Evolutionary conservation across 2,113 vertebrate species (phyloP).

Genomic region (Antechinus flavipes): DNA sequence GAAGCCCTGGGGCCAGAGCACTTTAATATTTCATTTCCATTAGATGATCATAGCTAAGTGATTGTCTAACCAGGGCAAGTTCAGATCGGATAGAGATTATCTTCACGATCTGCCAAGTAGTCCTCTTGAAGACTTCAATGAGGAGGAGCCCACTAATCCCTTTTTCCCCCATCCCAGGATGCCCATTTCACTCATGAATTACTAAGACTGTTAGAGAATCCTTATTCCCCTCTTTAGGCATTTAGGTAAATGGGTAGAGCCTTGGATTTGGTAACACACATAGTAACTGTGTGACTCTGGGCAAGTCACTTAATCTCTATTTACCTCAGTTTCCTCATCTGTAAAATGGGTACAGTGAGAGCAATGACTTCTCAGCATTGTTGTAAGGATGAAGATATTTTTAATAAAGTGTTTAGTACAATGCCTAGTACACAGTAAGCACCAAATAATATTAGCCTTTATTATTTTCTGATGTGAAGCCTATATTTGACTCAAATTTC

Average conservation of each 20-base stretch:
- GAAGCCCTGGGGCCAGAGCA: neutral
- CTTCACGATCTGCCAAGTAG: neutral
- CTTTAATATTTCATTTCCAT: neutral
- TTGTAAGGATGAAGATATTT: too few relatives aligned
- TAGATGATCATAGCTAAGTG: neutral
- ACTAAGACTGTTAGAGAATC: neutral
- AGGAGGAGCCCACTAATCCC: neutral
- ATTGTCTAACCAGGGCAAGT: neutral
- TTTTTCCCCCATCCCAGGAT: too few relatives aligned
- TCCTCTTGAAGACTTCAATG: neutral
- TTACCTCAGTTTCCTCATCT: too few relatives aligned
- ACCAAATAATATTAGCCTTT: neutral
- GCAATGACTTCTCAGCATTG: too few relatives aligned
- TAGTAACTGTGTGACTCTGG: neutral
- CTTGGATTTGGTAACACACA: neutral
- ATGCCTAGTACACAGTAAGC: neutral
- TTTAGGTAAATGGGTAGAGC: neutral
- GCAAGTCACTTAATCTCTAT: neutral
- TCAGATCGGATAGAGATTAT: neutral
- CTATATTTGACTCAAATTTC: neutral
- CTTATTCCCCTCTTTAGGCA: neutral
- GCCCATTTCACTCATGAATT: neutral
- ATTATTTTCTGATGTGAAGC: neutral
- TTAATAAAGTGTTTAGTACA: too few relatives aligned
- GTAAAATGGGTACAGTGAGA: too few relatives aligned